These are phyloP conservation scores for Elaphurus davidianus DNA, from an alignment of 2,113 vertebrate genomes.

Conservation along the genomic window DNA sequence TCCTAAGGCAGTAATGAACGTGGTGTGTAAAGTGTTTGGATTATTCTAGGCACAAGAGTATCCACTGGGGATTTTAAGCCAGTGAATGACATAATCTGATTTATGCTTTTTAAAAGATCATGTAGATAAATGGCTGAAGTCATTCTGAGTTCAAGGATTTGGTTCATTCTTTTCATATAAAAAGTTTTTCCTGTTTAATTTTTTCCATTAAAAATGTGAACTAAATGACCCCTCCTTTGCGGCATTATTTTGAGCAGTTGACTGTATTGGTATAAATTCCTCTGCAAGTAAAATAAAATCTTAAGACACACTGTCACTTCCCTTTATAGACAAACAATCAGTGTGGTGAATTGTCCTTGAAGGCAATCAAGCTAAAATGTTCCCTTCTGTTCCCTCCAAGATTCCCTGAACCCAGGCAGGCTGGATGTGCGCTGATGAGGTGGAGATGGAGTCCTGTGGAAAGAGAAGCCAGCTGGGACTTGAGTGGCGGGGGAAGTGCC, in stretches of 20 bases:
- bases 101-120: not conserved
- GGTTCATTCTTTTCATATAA: not conserved
- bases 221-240: not conserved
- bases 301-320: not conserved
- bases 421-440: conserved; percentile 45
- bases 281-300: not conserved
- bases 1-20: not conserved
- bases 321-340: conserved; percentile 9
- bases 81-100: not conserved
- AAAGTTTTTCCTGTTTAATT: not conserved
- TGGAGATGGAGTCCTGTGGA: conserved; percentile 36
- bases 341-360: not conserved
- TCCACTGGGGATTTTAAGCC: not conserved
- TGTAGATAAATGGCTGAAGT: not conserved
- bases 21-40: not conserved
- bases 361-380: conserved; percentile 9
- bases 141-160: not conserved
- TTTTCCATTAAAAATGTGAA: not conserved
- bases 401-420: conserved; percentile 29
- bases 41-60: not conserved
- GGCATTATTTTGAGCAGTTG: not conserved
- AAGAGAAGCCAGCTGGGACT: conserved; percentile 55
- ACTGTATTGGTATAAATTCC: not conserved
- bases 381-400: not conserved
- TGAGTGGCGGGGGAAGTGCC: conserved; percentile 34